Evolutionary conservation across 1,140 invertebrate species (phyloP), one percentile per base, ranked within the genome.

Genomic region (Caenorhabditis latens): DNA sequence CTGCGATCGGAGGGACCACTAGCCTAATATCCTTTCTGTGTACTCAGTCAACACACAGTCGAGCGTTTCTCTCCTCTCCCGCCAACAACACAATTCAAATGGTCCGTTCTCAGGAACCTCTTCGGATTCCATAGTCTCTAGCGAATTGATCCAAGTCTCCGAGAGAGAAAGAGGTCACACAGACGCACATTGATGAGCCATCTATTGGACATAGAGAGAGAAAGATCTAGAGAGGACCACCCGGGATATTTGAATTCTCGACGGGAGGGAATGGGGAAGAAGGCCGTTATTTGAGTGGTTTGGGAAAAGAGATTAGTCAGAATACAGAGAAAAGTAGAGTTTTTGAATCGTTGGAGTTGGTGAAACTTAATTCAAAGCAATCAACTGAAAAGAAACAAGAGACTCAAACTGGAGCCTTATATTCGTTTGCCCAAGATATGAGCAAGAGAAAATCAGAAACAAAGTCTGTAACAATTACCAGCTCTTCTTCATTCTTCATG

Each of bases 191-290:
- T 75, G 67, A n/a, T n/a, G 67, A 48, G 67, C 63, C 21, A 65
- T 32, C 32, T 32, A 53, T 32, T 9, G 4, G 40, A 1, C 9
- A n/a, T n/a, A 42, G 42, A 71, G 65, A 32, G 14, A 16, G 4
- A 42, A 46, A 24, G n/a, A 16, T 32, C n/a, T n/a, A n/a, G n/a
- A n/a, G 11, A n/a, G 65, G 65, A 21, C 71, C 71, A 21, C n/a
- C 46, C 13, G 46, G 19, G 71, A 79, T 79, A 79, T 79, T 79
- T 79, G 71, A 79, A 79, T 79, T 79, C 71, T 79, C 71, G 46
- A 84, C 83, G 58, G 55, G 83, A 40, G 40, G 21, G 43, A 55
- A 42, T 57, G 50, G 16, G 48, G 21, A n/a, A 21, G 21, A 16
- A 57, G 11, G 79, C 11, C 5, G 11, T 21, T 9, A 42, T 61